Base-by-base conservation (phyloP, 2,888 invertebrate species). In the Hydropsyche betteni region DNA sequence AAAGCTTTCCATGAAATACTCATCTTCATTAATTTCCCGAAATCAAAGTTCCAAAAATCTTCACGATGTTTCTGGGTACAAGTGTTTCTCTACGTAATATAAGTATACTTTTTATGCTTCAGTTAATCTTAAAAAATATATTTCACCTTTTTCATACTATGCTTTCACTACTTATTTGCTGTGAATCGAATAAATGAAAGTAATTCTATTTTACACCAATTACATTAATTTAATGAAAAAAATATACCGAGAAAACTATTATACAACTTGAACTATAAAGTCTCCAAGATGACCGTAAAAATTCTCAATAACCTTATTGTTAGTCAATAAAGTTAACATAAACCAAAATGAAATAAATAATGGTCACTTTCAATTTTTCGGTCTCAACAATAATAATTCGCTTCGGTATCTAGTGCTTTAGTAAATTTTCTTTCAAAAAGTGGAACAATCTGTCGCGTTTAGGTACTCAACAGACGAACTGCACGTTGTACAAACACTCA, bases 331-430 rank as follows among this genome's bases (percentile, higher is more conserved):
- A 64, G 34, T 64, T 24, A n/a, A 64, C 64, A 36, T 12, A 7
- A 12, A 8, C 24, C 36, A 64, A 64, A 64, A 64, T 24, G 34
- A 64, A 64, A 64, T 64, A 64, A 7, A 58, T 3, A 58, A 58
- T 24, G 58, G 64, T 10, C 64, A 64, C 64, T 64, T 64, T 64
- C 64, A 36, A 64, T 64, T 64, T 64, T 64, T 64, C 64, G 34
- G 4, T 64, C 36, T 36, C 64, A 24, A 58, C 34, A 36, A 34
- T 12, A 12, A 64, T n/a, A 64, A 64, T 64, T 64, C 34, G 64
- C 36, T 64, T 33, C 64, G 34, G 64, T 8, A 44, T 8, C 44
- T 44, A 44, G 44, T 8, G 44, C 44, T 44, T 44, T 44, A 44
- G 44, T 10, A 10, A 44, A 44, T 44, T 44, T 44, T 44, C 44